Evolutionary conservation across 35 echinoderm and acorn worm genomes (phyloP).

Genomic region (Patiria miniata): DNA sequence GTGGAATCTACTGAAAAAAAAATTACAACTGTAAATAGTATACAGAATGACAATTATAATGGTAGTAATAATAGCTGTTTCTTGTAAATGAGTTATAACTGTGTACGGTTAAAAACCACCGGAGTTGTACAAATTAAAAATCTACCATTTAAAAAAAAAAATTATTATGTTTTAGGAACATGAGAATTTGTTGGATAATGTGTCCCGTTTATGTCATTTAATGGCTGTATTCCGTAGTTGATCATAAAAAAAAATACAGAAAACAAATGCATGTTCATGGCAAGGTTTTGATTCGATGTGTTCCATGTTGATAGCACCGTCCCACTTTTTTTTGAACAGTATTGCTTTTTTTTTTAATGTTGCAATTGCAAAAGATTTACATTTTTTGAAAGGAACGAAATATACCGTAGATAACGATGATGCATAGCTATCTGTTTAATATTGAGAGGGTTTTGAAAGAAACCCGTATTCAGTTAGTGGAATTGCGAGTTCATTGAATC

Average conservation of each 20-base stretch:
- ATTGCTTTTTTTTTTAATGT: no score
- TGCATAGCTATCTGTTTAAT: no score
- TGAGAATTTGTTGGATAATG: background rate
- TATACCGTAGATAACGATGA: no score
- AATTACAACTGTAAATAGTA: background rate
- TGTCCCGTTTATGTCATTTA: background rate
- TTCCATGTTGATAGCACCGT: background rate
- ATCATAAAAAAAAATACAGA: no score
- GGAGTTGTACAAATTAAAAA: conserved; percentile 14
- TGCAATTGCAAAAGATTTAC: no score
- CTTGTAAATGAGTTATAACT: background rate
- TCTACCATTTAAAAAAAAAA: conserved; percentile 21
- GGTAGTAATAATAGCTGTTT: background rate
- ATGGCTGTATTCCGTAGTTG: conserved; percentile 24
- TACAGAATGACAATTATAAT: background rate
- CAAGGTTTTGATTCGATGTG: background rate
- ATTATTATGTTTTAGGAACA: background rate
- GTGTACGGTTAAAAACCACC: conserved; percentile 18
- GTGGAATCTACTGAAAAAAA: conserved; percentile 16
- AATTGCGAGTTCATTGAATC: no score
- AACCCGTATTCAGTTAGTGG: no score
- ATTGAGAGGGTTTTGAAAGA: no score
- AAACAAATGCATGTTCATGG: background rate
- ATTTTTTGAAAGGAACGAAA: no score
- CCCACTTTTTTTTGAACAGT: background rate